Evolutionary conservation across 1,140 invertebrate species (phyloP), one percentile per base, ranked within the genome.

Genomic region (Monomorium pharaonis): DNA sequence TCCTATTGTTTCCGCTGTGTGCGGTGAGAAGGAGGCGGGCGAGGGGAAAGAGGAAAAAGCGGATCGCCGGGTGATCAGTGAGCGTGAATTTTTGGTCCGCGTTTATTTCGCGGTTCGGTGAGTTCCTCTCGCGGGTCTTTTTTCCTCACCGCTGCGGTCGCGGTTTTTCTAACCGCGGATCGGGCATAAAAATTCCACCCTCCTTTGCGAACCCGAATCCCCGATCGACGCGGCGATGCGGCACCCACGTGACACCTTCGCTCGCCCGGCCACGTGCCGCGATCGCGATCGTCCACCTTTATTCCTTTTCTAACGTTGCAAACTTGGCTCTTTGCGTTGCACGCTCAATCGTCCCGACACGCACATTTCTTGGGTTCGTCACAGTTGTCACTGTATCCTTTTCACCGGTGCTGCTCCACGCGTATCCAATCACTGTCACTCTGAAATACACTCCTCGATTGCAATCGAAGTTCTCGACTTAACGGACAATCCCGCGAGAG

Each of bases 201-300:
- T 14, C 12, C 4, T 27, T 51, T 37, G 30, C 42, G 14, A 42
- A 37, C 51, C n/a, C 18, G 33, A 7, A 24, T 18, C 16, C 37
- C 37, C 37, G 37, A 3, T 5, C 21, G 14, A 58, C 33, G 37
- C 33, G 44, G 27, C 44, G 7, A 44, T 10, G 65, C 27, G 24
- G 24, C 78, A 47, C n/a, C 75, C 88, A 86, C 88, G 88, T 89
- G 88, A 47, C 84, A 86, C 84, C 89, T 86, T 54, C 24, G 56
- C 27, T 37, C 51, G n/a, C 33, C 27, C 47, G 62, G 44, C 77
- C 88, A 89, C 88, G 88, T 89, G 88, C 56, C 47, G 69, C 63
- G 18, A 74, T 33, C 10, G 24, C 72, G 51, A 44, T 58, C 72
- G 51, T 83, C 27, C 78, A 74, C 67, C 18, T 42, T 42, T 83